Evolutionary conservation across 2,888 invertebrate species (phyloP).

Genomic region (Charanyca ferruginea): DNA sequence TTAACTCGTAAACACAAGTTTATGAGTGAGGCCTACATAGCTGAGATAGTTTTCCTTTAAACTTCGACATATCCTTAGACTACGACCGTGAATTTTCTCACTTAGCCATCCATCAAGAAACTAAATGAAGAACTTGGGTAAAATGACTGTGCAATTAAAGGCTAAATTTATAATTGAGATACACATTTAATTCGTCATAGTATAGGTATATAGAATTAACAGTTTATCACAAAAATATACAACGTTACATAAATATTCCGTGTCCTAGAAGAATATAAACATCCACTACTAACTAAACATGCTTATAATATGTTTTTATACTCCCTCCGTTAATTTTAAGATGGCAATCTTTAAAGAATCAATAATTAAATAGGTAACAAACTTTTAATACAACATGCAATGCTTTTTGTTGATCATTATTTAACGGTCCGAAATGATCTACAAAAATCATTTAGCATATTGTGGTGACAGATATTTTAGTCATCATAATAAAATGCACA

Average conservation of each 20-base stretch:
- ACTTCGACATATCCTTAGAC: too few species aligned
- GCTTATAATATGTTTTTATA: slow-evolving; percentile 21
- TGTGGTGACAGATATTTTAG: too few species aligned
- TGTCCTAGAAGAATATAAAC: slow-evolving; percentile 57
- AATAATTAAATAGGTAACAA: background rate
- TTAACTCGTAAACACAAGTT: too few species aligned
- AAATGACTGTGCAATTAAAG: background rate
- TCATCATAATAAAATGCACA: slow-evolving; percentile 14
- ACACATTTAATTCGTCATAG: slow-evolving; percentile 57
- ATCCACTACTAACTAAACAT: slow-evolving; percentile 45
- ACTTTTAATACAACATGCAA: too few species aligned
- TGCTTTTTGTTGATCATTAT: background rate
- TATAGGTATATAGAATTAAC: slow-evolving; percentile 53
- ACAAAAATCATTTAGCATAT: too few species aligned
- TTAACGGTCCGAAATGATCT: background rate
- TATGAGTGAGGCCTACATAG: too few species aligned
- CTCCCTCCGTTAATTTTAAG: slow-evolving; percentile 15
- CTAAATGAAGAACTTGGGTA: background rate
- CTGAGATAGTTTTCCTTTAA: too few species aligned
- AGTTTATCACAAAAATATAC: slow-evolving; percentile 64
- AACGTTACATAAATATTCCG: slow-evolving; percentile 59
- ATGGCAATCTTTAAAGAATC: background rate
- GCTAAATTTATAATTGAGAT: slow-evolving; percentile 18
- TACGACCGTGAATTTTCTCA: too few species aligned
- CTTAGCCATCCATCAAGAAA: too few species aligned